A percentile compares a stretch with the other conserved stretches of the same genome.
Conservation (phyloP, 1,140 invertebrate species). For the Dufourea novaeangliae region DNA sequence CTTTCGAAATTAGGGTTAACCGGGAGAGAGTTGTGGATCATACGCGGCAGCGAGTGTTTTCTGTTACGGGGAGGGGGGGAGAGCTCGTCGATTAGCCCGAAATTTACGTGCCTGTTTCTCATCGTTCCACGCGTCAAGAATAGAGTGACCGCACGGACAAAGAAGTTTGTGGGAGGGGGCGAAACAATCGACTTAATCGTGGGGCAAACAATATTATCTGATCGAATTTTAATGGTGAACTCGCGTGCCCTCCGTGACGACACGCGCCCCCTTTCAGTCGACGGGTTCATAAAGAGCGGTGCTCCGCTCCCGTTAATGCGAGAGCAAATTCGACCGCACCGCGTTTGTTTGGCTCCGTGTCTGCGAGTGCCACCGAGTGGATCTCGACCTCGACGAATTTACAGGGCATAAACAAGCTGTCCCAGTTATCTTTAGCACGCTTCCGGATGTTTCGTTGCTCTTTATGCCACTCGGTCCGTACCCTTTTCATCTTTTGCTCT, state of each 20-base stretch:
- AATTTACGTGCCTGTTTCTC: slow-evolving; percentile 56
- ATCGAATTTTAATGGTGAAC: slow-evolving; percentile 78
- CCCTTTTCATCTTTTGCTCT: slow-evolving; percentile 22
- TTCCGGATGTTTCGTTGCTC: slow-evolving; percentile 20
- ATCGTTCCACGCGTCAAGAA: not conserved
- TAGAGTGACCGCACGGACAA: slow-evolving; percentile 6
- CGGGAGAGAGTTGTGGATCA: too few relatives aligned
- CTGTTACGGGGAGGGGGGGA: not conserved
- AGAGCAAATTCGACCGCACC: slow-evolving; percentile 19
- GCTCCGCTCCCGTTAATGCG: slow-evolving; percentile 17
- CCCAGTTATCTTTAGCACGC: slow-evolving; percentile 61
- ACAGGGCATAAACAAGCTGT: slow-evolving; percentile 69
- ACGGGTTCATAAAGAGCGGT: slow-evolving; percentile 36
- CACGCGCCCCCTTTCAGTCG: not conserved
- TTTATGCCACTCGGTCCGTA: slow-evolving; percentile 24
- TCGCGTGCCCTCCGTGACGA: slow-evolving; percentile 69
- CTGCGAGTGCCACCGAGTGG: slow-evolving; percentile 8
- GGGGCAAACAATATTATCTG: slow-evolving; percentile 78
- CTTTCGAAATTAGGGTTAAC: slow-evolving; percentile 15
- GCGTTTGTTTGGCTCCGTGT: not conserved
- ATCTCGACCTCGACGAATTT: slow-evolving; percentile 65
- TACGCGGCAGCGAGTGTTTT: not conserved
- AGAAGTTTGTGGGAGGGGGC: not conserved
- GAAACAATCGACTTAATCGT: slow-evolving; percentile 69
- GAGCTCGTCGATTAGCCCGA: slow-evolving; percentile 56